Percentiles rank a stretch among this genome's conserved stretches.
These are phyloP conservation scores for Alaudala cheleensis DNA, from an alignment of 2,113 vertebrate genomes.

Conservation along the genomic window DNA sequence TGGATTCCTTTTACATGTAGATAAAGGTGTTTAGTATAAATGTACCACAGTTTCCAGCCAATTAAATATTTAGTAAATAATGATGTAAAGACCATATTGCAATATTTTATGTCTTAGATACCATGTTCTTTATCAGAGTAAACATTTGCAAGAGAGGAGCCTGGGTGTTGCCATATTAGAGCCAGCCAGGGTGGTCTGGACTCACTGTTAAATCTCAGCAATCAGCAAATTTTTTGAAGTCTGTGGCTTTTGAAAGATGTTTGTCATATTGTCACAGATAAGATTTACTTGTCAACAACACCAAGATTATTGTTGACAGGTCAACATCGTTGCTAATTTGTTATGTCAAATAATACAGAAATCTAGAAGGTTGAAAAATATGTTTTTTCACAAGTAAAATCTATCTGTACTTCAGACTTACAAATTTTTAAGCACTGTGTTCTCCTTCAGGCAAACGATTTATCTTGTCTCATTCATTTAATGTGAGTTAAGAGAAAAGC, in stretches of 20 bases:
- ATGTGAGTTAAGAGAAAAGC: not conserved
- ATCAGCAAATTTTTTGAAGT: not conserved
- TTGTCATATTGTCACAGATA: not conserved
- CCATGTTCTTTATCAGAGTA: not conserved
- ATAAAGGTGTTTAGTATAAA: not conserved
- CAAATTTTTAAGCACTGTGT: not conserved
- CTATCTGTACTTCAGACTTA: not conserved
- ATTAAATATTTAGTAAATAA: not conserved
- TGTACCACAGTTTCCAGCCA: not conserved
- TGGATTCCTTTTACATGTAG: not conserved
- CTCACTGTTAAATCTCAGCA: not conserved
- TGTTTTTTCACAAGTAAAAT: not conserved
- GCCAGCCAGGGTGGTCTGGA: not conserved
- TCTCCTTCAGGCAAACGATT: not conserved
- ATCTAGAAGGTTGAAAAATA: not conserved
- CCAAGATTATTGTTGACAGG: not conserved
- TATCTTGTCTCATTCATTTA: not conserved
- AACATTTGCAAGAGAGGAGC: not conserved
- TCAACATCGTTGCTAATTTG: not conserved
- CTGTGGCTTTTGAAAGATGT: not conserved
- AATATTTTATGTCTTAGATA: not conserved
- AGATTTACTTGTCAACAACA: not conserved
- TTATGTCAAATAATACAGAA: not conserved
- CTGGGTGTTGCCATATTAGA: not conserved
- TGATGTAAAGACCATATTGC: not conserved